Conservation (phyloP, 2,113 vertebrate species). For the Columba janthina region DNA sequence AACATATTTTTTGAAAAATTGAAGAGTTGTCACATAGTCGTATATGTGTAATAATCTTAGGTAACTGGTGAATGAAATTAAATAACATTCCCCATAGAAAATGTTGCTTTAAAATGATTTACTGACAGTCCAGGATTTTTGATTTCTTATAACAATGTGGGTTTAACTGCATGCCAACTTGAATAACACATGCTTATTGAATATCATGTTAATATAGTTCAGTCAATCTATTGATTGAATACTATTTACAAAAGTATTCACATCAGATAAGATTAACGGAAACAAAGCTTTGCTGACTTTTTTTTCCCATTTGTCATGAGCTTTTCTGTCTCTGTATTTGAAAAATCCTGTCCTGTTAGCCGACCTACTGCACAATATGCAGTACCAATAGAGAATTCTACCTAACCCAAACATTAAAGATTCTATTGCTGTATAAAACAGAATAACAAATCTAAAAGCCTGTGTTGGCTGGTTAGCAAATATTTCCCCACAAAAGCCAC, state of each 20-base stretch:
- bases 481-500: background rate
- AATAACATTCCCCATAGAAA: background rate
- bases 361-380: fast-evolving
- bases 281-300: background rate
- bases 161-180: background rate
- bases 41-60: background rate
- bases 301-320: background rate
- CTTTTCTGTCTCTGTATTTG: background rate
- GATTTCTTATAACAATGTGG: background rate
- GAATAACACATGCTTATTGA: background rate
- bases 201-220: background rate
- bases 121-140: background rate
- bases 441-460: background rate
- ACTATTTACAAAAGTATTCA: background rate
- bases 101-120: background rate
- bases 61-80: background rate
- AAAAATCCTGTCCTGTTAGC: background rate
- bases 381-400: background rate
- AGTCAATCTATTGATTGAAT: background rate
- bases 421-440: background rate
- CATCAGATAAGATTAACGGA: background rate
- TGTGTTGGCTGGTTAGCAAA: background rate
- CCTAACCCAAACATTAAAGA: background rate
- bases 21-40: background rate
- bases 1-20: background rate